Percentiles rank a stretch among this genome's conserved stretches.
Evolutionary conservation across 2,113 vertebrate genomes (phyloP).

Genomic region (Parotia lawesii): DNA sequence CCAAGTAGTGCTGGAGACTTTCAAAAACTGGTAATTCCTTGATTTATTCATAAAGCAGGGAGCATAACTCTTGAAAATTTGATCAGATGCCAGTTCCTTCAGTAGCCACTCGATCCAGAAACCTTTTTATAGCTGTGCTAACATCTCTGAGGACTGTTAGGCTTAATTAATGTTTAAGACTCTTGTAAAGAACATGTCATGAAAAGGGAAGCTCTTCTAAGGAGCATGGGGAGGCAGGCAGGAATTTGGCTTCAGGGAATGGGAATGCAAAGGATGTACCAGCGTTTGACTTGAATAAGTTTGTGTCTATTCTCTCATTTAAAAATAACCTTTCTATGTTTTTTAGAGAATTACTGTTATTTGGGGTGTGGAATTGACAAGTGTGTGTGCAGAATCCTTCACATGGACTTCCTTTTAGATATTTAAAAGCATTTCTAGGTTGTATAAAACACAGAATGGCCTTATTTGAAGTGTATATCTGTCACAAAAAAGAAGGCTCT

Average conservation of each 20-base stretch:
- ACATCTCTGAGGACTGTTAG: constrained; percentile 32
- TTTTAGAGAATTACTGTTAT: background rate
- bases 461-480: background rate
- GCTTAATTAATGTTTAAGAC: constrained; percentile 49
- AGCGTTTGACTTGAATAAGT: background rate
- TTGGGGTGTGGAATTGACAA: background rate
- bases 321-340: background rate
- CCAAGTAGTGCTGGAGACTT: background rate
- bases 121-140: constrained; percentile 50
- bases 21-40: constrained; percentile 2
- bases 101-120: constrained; percentile 9
- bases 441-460: background rate
- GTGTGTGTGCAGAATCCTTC: background rate
- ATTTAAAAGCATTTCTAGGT: background rate
- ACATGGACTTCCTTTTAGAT: background rate
- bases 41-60: constrained; percentile 50
- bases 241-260: background rate
- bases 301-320: background rate
- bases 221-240: background rate
- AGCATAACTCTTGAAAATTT: constrained; percentile 49
- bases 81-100: constrained; percentile 60
- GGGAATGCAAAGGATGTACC: background rate
- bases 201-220: background rate
- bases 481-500: background rate
- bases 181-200: background rate